Evolutionary conservation across 2,113 vertebrate genomes (phyloP).

Genomic region (Vombatus ursinus): DNA sequence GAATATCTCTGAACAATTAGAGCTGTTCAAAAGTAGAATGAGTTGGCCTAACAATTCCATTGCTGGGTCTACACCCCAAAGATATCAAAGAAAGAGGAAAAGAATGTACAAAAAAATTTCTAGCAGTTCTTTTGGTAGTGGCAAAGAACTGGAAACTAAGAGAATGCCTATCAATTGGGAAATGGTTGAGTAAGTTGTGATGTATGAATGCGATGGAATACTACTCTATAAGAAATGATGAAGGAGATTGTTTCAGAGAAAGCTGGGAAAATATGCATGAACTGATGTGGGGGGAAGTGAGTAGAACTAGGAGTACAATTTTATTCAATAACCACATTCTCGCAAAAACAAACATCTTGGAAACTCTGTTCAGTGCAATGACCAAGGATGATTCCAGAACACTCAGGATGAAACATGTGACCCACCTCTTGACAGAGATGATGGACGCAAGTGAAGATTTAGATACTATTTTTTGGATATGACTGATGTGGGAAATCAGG

Average conservation of each 20-base stretch:
- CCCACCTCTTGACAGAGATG: not conserved
- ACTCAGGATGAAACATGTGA: not conserved
- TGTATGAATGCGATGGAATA: not conserved
- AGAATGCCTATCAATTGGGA: not conserved
- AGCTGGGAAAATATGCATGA: not conserved
- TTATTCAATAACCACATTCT: not conserved
- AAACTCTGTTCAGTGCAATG: not conserved
- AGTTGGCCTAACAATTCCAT: not conserved
- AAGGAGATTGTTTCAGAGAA: not conserved
- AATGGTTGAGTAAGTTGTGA: not conserved
- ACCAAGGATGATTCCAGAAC: not conserved
- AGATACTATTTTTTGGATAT: not conserved
- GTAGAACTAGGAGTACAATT: not conserved
- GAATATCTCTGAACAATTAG: not conserved
- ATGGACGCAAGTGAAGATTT: not conserved
- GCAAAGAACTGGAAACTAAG: not conserved
- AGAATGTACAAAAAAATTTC: not conserved
- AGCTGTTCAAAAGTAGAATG: not conserved
- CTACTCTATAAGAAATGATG: not conserved
- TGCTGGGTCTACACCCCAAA: not conserved
- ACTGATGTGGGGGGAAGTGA: too few relatives aligned
- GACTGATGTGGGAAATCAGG: not conserved
- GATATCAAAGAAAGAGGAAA: not conserved
- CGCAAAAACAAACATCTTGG: not conserved
- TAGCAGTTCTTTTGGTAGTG: not conserved